Conservation (phyloP, 92 coral and sea anemone genomes). For the Epizoanthus ramosus region DNA sequence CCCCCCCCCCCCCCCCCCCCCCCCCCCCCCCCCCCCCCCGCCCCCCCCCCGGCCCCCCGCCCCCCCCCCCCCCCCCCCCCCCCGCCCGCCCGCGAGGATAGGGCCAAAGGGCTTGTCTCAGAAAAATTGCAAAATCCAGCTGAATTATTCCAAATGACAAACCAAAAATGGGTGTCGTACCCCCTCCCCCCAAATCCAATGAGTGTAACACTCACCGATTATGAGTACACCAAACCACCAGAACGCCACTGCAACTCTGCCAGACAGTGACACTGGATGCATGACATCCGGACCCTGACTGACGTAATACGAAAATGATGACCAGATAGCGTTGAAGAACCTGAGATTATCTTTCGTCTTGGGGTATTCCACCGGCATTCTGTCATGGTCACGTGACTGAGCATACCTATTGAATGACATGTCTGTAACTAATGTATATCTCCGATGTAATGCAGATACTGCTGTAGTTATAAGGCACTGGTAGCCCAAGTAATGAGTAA, state of each 20-base stretch:
- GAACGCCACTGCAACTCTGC: slow-evolving; percentile 75
- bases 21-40: too few relatives aligned
- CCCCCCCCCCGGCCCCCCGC: too few relatives aligned
- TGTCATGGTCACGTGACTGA: slow-evolving; percentile 46
- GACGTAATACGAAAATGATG: slow-evolving; percentile 79
- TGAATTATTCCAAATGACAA: too few relatives aligned
- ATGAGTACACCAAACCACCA: slow-evolving; percentile 87
- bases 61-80: too few relatives aligned
- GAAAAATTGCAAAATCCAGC: too few relatives aligned
- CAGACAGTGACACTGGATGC: slow-evolving; percentile 70
- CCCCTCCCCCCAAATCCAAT: too few relatives aligned
- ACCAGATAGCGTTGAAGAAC: slow-evolving; percentile 71
- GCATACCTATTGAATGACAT: slow-evolving; percentile 15
- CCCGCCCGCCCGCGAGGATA: too few relatives aligned
- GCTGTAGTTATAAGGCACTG: too few relatives aligned
- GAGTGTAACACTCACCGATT: slow-evolving; percentile 43
- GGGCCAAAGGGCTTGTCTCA: too few relatives aligned
- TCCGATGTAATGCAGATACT: not conserved
- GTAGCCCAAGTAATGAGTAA: too few relatives aligned
- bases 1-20: too few relatives aligned
- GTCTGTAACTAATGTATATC: not conserved
- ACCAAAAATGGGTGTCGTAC: too few relatives aligned
- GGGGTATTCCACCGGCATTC: slow-evolving; percentile 39
- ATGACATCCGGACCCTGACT: slow-evolving; percentile 83
- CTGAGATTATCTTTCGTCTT: slow-evolving; percentile 49